Percentiles rank a stretch among this genome's conserved stretches.
phyloP scores from a whole-genome alignment of 2,797 vertebrate genomes.

The Serranus cabrilla region DNA sequence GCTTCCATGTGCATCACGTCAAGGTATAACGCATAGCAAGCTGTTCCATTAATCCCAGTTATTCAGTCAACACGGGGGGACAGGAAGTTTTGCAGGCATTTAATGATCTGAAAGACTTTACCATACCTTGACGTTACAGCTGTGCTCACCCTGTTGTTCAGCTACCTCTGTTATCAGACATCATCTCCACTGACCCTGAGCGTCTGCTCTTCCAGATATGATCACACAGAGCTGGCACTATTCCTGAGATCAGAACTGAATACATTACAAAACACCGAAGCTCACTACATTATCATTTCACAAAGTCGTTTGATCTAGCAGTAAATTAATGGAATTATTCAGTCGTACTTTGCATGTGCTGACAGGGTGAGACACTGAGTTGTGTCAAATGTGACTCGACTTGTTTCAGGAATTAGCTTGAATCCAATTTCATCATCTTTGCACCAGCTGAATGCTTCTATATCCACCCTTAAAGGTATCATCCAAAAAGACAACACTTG shows the following conservation, averaged over 20 bases:
- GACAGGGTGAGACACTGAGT: not conserved
- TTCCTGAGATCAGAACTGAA: conserved; percentile 18
- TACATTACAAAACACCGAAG: not conserved
- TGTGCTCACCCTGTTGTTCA: not conserved
- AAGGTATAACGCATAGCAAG: not conserved
- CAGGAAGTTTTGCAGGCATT: fast-evolving
- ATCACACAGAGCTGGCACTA: not conserved
- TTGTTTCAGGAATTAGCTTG: not conserved
- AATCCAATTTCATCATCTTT: not conserved
- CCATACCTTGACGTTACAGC: not conserved
- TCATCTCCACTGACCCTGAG: conserved; percentile 9
- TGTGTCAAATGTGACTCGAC: not conserved
- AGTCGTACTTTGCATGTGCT: not conserved
- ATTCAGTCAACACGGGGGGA: not conserved
- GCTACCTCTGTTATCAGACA: not conserved
- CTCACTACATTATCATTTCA: not conserved
- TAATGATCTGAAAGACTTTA: not conserved
- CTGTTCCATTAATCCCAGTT: not conserved
- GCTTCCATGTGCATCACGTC: not conserved
- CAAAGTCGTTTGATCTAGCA: not conserved
- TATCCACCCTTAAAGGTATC: too few species aligned
- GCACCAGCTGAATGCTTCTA: not conserved
- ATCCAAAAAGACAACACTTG: not conserved
- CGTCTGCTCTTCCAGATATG: not conserved
- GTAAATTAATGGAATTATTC: not conserved